phyloP scores from a whole-genome alignment of 2,113 vertebrate species.

The Varanus salvator region DNA sequence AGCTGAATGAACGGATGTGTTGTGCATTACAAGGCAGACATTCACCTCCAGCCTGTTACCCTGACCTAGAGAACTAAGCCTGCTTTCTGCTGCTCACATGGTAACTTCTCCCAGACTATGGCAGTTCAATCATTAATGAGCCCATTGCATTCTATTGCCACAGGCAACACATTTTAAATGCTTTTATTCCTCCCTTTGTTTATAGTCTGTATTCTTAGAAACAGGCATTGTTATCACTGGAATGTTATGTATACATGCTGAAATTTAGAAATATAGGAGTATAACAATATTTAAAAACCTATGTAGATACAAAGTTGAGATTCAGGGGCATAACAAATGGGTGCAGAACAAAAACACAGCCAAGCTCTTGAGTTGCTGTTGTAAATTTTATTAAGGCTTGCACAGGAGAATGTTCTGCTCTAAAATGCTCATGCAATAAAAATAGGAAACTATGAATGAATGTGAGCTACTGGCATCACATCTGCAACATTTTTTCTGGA shows the following conservation, averaged over 20 bases:
- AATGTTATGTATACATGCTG: neutral
- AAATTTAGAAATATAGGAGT: neutral
- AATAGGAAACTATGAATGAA: conserved; percentile 13
- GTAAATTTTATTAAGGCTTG: neutral
- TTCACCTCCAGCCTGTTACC: neutral
- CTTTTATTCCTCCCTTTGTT: neutral
- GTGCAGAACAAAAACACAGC: neutral
- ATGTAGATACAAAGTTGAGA: neutral
- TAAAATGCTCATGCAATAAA: neutral
- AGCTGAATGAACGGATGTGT: neutral
- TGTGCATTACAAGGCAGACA: neutral
- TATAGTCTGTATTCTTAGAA: neutral
- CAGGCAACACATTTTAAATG: conserved; percentile 20
- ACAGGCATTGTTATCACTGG: neutral
- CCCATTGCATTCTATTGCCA: neutral
- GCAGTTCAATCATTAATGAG: conserved; percentile 16
- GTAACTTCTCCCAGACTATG: neutral
- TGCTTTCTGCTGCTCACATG: conserved; percentile 1
- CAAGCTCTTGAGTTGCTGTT: neutral
- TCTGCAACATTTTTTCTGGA: neutral
- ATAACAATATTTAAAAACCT: neutral
- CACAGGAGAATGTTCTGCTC: neutral
- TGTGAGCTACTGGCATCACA: neutral
- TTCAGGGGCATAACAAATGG: neutral
- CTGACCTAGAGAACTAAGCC: conserved; percentile 34